Percentiles rank a stretch among this genome's conserved stretches.
Evolutionary conservation across 1,140 invertebrate genomes (phyloP).

Genomic region (Platorchestia sp.): DNA sequence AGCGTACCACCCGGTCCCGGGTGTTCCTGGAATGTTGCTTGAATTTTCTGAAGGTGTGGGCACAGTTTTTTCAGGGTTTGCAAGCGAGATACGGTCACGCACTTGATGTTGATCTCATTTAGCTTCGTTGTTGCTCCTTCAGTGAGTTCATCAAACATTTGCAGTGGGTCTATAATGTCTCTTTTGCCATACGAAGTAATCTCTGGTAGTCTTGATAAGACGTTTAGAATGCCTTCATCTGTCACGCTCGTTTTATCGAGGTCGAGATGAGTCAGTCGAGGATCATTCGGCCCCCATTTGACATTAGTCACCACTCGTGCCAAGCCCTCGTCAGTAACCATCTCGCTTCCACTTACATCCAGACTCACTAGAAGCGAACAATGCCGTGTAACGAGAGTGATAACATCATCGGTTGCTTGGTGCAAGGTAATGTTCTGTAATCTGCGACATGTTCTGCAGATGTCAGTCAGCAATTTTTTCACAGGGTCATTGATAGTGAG

Average conservation of each 20-base stretch:
- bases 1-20: conserved; percentile 60
- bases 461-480: conserved; percentile 62
- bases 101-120: conserved; percentile 62
- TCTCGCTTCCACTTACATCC: conserved; percentile 63
- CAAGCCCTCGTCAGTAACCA: conserved; percentile 64
- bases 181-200: conserved; percentile 61
- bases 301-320: conserved; percentile 62
- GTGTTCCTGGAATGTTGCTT: conserved; percentile 62
- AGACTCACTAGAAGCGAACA: conserved; percentile 58
- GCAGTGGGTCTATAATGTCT: conserved; percentile 61
- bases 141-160: conserved; percentile 60
- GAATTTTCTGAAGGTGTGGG: conserved; percentile 59
- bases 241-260: conserved; percentile 65
- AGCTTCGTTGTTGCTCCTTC: conserved; percentile 60
- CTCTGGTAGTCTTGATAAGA: conserved; percentile 60
- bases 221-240: conserved; percentile 59
- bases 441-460: conserved; percentile 63
- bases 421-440: conserved; percentile 57
- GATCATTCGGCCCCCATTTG: conserved; percentile 59
- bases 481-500: conserved; percentile 59
- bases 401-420: conserved; percentile 63
- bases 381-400: conserved; percentile 63
- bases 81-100: conserved; percentile 61
- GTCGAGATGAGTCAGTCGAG: conserved; percentile 61
- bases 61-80: conserved; percentile 61